Evolutionary conservation across 2,113 vertebrate genomes (phyloP).

Genomic region (Petromus typicus): DNA sequence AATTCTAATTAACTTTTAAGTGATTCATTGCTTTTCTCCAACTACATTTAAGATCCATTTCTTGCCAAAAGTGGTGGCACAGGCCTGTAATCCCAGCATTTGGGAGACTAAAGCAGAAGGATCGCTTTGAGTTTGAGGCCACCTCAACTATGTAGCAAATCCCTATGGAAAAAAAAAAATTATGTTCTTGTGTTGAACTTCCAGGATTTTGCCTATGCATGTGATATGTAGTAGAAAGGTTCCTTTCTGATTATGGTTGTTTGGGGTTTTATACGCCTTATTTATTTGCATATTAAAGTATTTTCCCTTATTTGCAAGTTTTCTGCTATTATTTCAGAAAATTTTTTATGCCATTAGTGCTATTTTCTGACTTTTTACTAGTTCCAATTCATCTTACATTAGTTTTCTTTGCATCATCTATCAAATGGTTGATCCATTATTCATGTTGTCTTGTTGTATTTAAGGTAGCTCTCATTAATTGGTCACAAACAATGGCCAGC

Average conservation of each 20-base stretch:
- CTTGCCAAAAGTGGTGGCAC: neutral
- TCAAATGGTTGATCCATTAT: neutral
- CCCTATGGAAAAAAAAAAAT: neutral
- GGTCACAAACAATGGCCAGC: neutral
- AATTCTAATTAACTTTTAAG: neutral
- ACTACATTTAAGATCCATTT: neutral
- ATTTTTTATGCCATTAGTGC: neutral
- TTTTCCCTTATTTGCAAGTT: neutral
- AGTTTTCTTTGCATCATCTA: neutral
- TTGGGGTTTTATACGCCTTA: neutral
- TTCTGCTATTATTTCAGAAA: neutral
- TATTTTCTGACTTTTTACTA: neutral
- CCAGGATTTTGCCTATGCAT: neutral
- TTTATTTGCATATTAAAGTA: neutral
- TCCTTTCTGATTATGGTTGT: neutral
- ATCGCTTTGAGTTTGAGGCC: neutral
- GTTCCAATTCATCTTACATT: neutral
- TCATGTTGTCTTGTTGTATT: neutral
- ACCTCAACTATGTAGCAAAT: neutral
- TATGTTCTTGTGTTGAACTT: neutral
- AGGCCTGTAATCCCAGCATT: neutral
- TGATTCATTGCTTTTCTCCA: neutral
- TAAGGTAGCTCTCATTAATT: neutral
- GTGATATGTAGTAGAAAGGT: neutral
- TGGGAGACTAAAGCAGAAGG: neutral